phyloP scores from a whole-genome alignment of 2,888 invertebrate genomes.

The Nomada ruficornis region DNA sequence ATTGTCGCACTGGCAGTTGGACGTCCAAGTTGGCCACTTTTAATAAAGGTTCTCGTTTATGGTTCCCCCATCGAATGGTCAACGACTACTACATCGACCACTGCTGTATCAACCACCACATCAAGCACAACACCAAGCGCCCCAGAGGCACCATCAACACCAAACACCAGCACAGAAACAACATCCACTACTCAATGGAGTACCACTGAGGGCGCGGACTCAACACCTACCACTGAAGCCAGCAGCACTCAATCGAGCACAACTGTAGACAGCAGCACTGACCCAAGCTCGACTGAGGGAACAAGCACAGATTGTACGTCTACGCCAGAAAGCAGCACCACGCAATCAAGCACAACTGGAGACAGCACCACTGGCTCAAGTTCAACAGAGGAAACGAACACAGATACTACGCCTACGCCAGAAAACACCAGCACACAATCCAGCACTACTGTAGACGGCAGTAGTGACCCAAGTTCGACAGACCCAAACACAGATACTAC shows the following conservation, averaged over 20 bases:
- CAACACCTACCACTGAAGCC: not conserved
- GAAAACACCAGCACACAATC: not conserved
- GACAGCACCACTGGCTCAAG: not conserved
- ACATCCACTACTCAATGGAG: not conserved
- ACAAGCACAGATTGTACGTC: not conserved
- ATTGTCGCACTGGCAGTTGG: slow-evolving; percentile 56
- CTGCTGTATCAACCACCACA: not conserved
- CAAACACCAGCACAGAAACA: too few relatives aligned
- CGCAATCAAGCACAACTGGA: not conserved
- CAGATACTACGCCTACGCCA: not conserved
- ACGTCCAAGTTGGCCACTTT: slow-evolving; percentile 49
- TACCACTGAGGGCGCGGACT: not conserved
- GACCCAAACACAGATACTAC: too few relatives aligned
- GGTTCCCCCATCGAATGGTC: slow-evolving; percentile 19
- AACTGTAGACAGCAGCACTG: not conserved
- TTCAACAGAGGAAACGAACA: not conserved
- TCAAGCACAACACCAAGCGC: too few relatives aligned
- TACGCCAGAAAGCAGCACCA: not conserved
- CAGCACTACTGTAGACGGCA: not conserved
- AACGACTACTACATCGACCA: not conserved
- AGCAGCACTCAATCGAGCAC: not conserved
- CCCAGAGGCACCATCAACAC: too few relatives aligned
- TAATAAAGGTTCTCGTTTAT: slow-evolving; percentile 59
- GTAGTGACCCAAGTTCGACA: not conserved
- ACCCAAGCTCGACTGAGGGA: not conserved